Evolutionary conservation across 2,888 invertebrate genomes (phyloP).

Genomic region (Ditula angustiorana): DNA sequence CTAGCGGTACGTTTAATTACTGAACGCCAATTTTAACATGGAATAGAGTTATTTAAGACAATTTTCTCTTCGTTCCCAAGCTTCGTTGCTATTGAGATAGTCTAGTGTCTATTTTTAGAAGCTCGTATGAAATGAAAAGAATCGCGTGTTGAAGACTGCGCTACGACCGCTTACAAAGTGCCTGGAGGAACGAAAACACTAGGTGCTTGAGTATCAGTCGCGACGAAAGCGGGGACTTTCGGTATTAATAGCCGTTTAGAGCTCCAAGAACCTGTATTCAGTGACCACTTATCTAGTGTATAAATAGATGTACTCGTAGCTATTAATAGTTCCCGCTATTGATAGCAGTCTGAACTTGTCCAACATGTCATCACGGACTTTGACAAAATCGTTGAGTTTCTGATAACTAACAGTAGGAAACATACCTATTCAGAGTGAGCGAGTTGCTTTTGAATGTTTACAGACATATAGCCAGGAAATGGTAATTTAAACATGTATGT

Average conservation of each 20-base stretch:
- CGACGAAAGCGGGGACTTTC: conserved; percentile 21
- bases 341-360: not conserved
- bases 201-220: conserved; percentile 26
- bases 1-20: not conserved
- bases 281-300: conserved; percentile 3
- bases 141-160: conserved; percentile 50
- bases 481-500: too few relatives aligned
- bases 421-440: too few relatives aligned
- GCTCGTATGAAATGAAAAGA: conserved; percentile 52
- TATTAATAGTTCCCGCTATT: not conserved
- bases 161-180: conserved; percentile 54
- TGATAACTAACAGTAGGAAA: too few relatives aligned
- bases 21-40: not conserved
- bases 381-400: too few relatives aligned
- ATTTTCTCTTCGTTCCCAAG: not conserved
- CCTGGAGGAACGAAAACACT: conserved; percentile 50
- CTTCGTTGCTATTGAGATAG: conserved; percentile 36
- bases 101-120: conserved; percentile 56
- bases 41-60: not conserved
- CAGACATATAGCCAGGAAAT: too few relatives aligned
- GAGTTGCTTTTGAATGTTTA: too few relatives aligned
- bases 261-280: conserved; percentile 24
- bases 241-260: conserved; percentile 29
- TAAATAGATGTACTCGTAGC: conserved; percentile 19
- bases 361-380: not conserved